phyloP scores from a whole-genome alignment of 2,888 invertebrate species.

The Tridacna gigas region DNA sequence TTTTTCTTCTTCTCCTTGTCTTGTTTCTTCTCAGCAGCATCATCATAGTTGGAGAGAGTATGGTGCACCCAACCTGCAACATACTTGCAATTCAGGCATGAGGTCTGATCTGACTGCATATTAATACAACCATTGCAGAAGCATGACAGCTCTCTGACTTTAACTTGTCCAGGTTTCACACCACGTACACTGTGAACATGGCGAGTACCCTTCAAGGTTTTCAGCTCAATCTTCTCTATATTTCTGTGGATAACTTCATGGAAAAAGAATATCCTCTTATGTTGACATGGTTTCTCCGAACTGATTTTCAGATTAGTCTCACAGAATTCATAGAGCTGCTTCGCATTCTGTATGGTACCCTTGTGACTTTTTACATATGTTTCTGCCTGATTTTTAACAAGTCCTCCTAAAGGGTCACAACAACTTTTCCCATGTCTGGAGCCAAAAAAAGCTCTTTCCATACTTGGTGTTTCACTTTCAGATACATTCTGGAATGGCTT shows the following conservation, averaged over 20 bases:
- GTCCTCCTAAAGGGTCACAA: too few species aligned
- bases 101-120: not conserved
- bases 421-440: too few species aligned
- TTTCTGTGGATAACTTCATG: not conserved
- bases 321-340: conserved; percentile 7
- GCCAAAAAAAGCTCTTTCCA: too few species aligned
- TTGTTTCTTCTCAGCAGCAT: too few species aligned
- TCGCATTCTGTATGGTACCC: conserved; percentile 7
- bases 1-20: too few species aligned
- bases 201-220: not conserved
- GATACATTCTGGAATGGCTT: too few species aligned
- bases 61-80: not conserved
- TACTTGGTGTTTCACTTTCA: too few species aligned
- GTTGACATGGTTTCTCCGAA: not conserved
- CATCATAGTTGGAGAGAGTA: too few species aligned
- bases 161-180: not conserved
- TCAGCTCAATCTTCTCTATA: not conserved
- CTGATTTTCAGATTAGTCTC: conserved; percentile 1
- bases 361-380: not conserved
- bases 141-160: not conserved
- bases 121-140: not conserved
- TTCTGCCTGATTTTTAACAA: too few species aligned
- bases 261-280: conserved; percentile 25
- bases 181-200: not conserved
- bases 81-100: not conserved